phyloP scores from a whole-genome alignment of 2,113 vertebrate species.

The Anhinga rufa region DNA sequence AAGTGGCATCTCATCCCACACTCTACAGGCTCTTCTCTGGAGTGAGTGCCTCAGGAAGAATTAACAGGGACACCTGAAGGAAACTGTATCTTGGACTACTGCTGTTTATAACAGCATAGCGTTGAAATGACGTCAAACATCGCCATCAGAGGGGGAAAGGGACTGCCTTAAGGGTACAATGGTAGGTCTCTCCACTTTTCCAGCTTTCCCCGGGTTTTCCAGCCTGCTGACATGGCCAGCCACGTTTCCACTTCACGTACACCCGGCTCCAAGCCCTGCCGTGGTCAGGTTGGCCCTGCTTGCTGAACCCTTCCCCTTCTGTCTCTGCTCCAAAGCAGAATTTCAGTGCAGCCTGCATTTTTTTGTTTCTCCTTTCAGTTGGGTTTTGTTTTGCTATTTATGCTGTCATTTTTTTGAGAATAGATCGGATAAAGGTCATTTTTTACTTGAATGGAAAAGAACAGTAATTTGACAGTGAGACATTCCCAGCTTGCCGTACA shows the following conservation, averaged over 20 bases:
- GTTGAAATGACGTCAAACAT: not conserved
- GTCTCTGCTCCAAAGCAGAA: not conserved
- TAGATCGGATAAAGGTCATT: slow-evolving; percentile 25
- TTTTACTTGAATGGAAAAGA: slow-evolving; percentile 6
- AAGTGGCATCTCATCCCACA: accelerated
- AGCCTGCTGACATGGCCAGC: not conserved
- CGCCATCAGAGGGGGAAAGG: accelerated
- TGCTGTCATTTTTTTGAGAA: not conserved
- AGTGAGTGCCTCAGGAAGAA: too few species aligned
- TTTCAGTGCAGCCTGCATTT: not conserved
- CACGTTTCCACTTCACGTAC: accelerated
- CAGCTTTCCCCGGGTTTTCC: not conserved
- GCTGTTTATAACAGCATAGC: not conserved
- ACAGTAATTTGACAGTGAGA: slow-evolving; percentile 17
- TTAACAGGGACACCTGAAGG: too few species aligned
- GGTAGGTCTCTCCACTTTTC: not conserved
- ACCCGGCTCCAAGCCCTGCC: not conserved
- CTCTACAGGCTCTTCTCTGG: not conserved
- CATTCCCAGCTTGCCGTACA: not conserved
- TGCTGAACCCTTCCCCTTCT: not conserved
- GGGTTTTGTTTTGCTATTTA: slow-evolving; percentile 24
- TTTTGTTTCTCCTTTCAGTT: not conserved
- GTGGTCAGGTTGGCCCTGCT: not conserved
- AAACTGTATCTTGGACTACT: not conserved
- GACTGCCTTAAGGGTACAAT: accelerated